Percentiles rank a stretch among this genome's conserved stretches.
phyloP scores from a whole-genome alignment of 1,140 invertebrate genomes.

The Dolichoris vasculosae region DNA sequence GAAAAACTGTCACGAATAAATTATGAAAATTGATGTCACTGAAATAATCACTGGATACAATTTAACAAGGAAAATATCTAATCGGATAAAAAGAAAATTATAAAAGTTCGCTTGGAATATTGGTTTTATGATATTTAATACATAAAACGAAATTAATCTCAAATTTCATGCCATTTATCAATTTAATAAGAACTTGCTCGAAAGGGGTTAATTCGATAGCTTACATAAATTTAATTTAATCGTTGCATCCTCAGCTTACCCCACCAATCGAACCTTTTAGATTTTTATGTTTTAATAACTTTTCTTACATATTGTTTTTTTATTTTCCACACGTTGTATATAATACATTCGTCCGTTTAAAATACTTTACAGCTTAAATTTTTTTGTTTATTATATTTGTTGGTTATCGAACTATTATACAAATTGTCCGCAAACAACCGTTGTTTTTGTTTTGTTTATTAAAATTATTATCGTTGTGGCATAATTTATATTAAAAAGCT shows the following conservation, averaged over 20 bases:
- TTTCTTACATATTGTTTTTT: slow-evolving; percentile 5
- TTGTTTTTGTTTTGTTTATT: slow-evolving; percentile 23
- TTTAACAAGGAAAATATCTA: neutral
- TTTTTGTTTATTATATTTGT: slow-evolving; percentile 8
- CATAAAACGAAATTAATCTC: neutral
- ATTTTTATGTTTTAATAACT: neutral
- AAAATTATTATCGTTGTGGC: slow-evolving; percentile 15
- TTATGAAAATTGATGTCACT: slow-evolving; percentile 27
- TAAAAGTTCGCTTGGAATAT: neutral
- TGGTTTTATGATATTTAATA: neutral
- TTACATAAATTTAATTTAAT: slow-evolving; percentile 12
- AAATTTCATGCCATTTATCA: neutral
- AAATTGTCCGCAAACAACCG: neutral
- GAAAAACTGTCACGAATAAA: neutral
- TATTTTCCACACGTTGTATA: neutral
- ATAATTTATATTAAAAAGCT: slow-evolving; percentile 7
- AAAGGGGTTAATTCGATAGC: slow-evolving; percentile 14
- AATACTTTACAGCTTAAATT: neutral
- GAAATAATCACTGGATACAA: neutral
- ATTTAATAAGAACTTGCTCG: too few relatives aligned
- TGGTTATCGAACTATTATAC: neutral
- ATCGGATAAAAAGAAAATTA: neutral
- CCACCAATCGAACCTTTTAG: neutral
- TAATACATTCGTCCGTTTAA: neutral
- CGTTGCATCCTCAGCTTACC: neutral